Evolutionary conservation across 1,140 invertebrate species (phyloP).

Genomic region (Caenorhabditis elegans): WBcel235 BX284605.5:9267501-9268000

Average conservation of each 20-base stretch:
- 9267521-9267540: too few species aligned
- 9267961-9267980: conserved; percentile 11
- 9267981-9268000: not conserved
- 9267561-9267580: too few species aligned
- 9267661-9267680: too few species aligned
- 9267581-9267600: too few species aligned
- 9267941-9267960: conserved; percentile 33
- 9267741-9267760: not conserved
- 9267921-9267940: conserved; percentile 25
- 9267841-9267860: not conserved
- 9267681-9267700: too few species aligned
- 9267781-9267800: not conserved
- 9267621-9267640: too few species aligned
- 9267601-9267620: too few species aligned
- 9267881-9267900: not conserved
- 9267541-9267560: too few species aligned
- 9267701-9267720: too few species aligned
- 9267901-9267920: not conserved
- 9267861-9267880: conserved; percentile 27
- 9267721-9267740: not conserved
- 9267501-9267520: too few species aligned
- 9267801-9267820: conserved; percentile 28
- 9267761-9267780: not conserved
- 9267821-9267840: not conserved
- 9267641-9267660: too few species aligned